Evolutionary conservation across 2,888 invertebrate species (phyloP), one percentile per base, ranked within the genome.

Genomic region (Xylophagus ater): DNA sequence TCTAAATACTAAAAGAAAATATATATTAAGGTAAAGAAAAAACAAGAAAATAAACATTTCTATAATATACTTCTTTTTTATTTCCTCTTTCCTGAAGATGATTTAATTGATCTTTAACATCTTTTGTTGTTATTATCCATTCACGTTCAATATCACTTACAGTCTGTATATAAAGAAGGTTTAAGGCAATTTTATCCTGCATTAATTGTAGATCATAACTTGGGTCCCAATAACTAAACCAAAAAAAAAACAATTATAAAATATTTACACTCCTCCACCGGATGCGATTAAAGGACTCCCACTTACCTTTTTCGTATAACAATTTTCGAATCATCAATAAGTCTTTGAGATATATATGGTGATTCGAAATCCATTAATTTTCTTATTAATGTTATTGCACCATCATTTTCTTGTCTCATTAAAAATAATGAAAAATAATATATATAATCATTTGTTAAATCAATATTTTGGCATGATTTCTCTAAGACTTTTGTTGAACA

Each of bases 281-380:
- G 18, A 19, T 32, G 7, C 12, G 5, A 32, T 18, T 18, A n/a
- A 17, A 17, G 28, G 20, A 17, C 41, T 34, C 31, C 23, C 23
- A 53, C 56, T 55, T 60, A 85, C 85, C 81, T 83, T 71, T 88
- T 94, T 53, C 89, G 75, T 49, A 94, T 70, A 48, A 90, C 79
- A 62, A 96, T 78, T 68, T 80, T 81, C 58, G 78, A 76, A 47
- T 78, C 79, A 45, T 78, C 76, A 42, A 83, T 75, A 61, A 81
- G 78, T 59, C 83, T 83, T 51, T 87, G 79, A 37, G 94, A 90
- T 66, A 96, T 84, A 67, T 83, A 88, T 1, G 97, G 96, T 49
- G 93, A 89, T 72, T 98, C 97, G 71, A 93, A 97, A 63, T 96
- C 87, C 68, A 94, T 88, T 47, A 98, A 69, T 61, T 87, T 88